phyloP scores from a whole-genome alignment of 2,888 invertebrate genomes.

The Eupithecia vulgata region DNA sequence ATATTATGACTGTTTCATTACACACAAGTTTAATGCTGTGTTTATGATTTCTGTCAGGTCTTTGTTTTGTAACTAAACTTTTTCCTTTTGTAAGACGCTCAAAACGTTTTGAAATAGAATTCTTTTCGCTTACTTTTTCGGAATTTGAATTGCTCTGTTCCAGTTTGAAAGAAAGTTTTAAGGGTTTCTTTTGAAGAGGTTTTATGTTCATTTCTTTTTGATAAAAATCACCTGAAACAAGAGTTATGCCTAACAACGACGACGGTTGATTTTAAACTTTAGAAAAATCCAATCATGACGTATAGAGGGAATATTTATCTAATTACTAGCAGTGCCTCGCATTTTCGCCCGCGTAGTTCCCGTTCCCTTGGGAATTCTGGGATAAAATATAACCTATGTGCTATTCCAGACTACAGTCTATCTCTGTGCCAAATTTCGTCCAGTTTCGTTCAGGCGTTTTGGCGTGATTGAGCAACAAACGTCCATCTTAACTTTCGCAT shows the following conservation, averaged over 20 bases:
- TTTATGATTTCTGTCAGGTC: slow-evolving; percentile 35
- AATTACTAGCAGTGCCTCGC: no score
- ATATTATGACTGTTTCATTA: slow-evolving; percentile 45
- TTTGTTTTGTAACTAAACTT: slow-evolving; percentile 38
- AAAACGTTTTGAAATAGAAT: slow-evolving; percentile 25
- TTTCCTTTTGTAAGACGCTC: slow-evolving; percentile 23
- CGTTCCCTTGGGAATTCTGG: no score
- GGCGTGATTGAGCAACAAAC: no score
- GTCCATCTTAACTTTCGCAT: no score
- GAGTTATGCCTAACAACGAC: background rate
- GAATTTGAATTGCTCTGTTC: slow-evolving; percentile 22
- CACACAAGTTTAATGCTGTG: slow-evolving; percentile 32
- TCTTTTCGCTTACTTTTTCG: slow-evolving; percentile 22
- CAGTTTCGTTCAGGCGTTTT: no score
- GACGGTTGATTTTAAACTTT: background rate
- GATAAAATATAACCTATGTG: no score
- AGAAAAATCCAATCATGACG: background rate
- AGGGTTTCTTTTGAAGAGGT: slow-evolving; percentile 6
- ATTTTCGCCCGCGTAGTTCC: no score
- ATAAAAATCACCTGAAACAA: slow-evolving; percentile 5
- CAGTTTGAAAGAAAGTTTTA: slow-evolving; percentile 24
- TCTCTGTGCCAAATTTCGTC: no score
- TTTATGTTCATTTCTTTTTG: slow-evolving; percentile 7
- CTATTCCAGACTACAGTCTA: no score
- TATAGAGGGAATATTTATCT: background rate